These are phyloP conservation scores for Arrhamphus sclerolepis DNA, from an alignment of 2,797 vertebrate species.

Conservation along the genomic window DNA sequence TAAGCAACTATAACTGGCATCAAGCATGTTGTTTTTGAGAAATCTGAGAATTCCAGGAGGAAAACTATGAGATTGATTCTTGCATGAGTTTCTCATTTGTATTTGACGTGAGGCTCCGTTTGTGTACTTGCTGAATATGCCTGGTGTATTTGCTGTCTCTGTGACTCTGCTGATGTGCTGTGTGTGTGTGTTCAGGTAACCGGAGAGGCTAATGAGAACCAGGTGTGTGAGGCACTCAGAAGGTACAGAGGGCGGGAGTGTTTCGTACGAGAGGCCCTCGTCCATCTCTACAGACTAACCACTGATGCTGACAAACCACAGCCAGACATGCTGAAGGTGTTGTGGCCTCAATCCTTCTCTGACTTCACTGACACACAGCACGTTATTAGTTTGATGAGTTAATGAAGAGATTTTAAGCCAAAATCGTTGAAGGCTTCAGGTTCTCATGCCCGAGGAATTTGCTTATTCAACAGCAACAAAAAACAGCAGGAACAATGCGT, in stretches of 20 bases:
- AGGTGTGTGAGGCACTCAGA: conserved; percentile 92
- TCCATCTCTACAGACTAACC: conserved; percentile 90
- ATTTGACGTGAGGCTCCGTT: conserved; percentile 32
- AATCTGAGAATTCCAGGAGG: neutral
- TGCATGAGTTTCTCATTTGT: conserved; percentile 46
- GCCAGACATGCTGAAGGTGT: conserved; percentile 91
- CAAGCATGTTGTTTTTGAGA: neutral
- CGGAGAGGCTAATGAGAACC: conserved; percentile 91
- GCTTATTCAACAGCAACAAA: too few relatives aligned
- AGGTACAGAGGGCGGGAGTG: conserved; percentile 91
- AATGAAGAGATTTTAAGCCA: too few relatives aligned
- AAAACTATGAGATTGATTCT: conserved; percentile 17
- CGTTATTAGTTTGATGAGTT: too few relatives aligned
- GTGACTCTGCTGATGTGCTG: conserved; percentile 42
- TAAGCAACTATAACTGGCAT: conserved; percentile 57
- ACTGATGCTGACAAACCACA: conserved; percentile 88
- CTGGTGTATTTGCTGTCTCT: conserved; percentile 48
- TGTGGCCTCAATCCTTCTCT: neutral
- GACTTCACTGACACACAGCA: neutral
- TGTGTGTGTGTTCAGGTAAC: conserved; percentile 85
- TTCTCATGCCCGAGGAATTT: too few relatives aligned
- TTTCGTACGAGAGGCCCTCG: conserved; percentile 90
- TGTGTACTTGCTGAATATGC: conserved; percentile 25
- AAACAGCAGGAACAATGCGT: too few relatives aligned
- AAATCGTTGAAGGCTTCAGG: too few relatives aligned